Evolutionary conservation across 2,113 vertebrate genomes (phyloP).

Genomic region (Macrotus californicus): DNA sequence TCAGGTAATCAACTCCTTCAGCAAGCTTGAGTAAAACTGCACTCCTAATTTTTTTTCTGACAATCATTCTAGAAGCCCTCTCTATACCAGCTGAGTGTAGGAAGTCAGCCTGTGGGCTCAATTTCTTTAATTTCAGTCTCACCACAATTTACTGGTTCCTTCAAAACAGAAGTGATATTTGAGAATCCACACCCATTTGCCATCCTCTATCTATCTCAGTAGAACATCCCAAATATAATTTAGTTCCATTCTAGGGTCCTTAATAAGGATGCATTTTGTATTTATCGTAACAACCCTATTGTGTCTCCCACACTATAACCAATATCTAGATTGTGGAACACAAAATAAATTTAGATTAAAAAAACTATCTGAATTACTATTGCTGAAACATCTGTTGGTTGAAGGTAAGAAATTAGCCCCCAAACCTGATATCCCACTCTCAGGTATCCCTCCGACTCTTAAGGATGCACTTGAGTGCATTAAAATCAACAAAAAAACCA

Average conservation of each 20-base stretch:
- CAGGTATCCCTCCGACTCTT: neutral
- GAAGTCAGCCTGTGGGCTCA: neutral
- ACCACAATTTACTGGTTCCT: neutral
- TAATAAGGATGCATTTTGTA: neutral
- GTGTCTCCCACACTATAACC: neutral
- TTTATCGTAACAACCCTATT: neutral
- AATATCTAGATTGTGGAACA: neutral
- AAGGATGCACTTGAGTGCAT: neutral
- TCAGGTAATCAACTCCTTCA: neutral
- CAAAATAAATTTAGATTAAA: neutral
- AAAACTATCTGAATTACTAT: neutral
- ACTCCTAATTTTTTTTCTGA: neutral
- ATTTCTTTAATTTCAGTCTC: neutral
- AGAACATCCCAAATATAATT: neutral
- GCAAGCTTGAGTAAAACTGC: neutral
- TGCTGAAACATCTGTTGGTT: neutral
- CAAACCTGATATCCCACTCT: neutral
- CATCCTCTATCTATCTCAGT: neutral
- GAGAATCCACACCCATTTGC: neutral
- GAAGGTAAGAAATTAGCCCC: neutral
- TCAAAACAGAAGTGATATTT: neutral
- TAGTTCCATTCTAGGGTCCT: neutral
- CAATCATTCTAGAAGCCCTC: neutral
- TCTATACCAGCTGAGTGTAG: neutral
- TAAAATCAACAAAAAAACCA: neutral